Evolutionary conservation across 1,140 invertebrate genomes (phyloP).

Genomic region (Linepithema humile): DNA sequence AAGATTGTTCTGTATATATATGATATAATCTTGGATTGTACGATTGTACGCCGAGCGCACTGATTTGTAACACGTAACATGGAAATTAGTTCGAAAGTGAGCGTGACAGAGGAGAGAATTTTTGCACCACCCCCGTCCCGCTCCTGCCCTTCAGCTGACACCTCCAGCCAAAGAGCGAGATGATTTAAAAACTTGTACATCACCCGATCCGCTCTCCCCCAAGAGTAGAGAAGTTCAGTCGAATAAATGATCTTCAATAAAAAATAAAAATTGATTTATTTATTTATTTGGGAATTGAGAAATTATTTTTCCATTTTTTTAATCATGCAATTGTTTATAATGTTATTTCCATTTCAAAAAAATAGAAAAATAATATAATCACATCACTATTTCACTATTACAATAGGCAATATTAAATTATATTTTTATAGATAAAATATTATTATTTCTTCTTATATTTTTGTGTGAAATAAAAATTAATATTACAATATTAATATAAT

Average conservation of each 20-base stretch:
- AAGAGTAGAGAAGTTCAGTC: not conserved
- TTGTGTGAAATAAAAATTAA: too few species aligned
- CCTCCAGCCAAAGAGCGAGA: not conserved
- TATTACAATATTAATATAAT: not conserved
- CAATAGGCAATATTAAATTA: too few species aligned
- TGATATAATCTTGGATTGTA: conserved; percentile 79
- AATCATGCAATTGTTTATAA: too few species aligned
- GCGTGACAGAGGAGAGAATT: conserved; percentile 44
- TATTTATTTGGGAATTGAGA: not conserved
- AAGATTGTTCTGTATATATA: conserved; percentile 80
- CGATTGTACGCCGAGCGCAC: conserved; percentile 80
- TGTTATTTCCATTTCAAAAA: too few species aligned
- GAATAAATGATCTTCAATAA: not conserved
- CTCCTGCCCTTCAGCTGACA: conserved; percentile 59
- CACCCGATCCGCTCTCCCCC: not conserved
- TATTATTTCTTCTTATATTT: too few species aligned
- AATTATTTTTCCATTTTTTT: not conserved
- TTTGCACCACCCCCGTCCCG: conserved; percentile 52
- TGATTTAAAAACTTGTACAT: not conserved
- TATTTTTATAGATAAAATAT: too few species aligned
- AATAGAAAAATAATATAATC: too few species aligned
- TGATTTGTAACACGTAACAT: conserved; percentile 81
- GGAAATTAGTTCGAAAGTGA: conserved; percentile 58
- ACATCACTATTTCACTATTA: too few species aligned
- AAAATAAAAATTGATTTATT: not conserved